A percentile compares a stretch with the other conserved stretches of the same genome.
Evolutionary conservation across 2,113 vertebrate genomes (phyloP).

Genomic region (Glareola pratincola): DNA sequence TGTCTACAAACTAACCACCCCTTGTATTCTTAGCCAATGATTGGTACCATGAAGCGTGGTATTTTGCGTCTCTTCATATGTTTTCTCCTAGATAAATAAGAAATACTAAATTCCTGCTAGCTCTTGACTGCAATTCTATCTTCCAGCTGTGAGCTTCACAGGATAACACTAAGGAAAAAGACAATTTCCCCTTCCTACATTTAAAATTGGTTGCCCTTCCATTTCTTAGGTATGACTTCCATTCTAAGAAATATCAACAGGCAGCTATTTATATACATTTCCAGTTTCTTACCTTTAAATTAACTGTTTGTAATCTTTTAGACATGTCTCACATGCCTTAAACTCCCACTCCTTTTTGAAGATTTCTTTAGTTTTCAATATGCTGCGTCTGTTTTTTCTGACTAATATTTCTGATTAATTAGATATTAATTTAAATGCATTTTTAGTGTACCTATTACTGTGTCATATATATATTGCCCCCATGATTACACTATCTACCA

Average conservation of each 20-base stretch:
- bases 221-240: background rate
- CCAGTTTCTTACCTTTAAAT: background rate
- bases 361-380: background rate
- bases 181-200: background rate
- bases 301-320: background rate
- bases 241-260: background rate
- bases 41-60: background rate
- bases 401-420: background rate
- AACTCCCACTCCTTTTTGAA: background rate
- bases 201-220: background rate
- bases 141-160: background rate
- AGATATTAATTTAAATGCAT: background rate
- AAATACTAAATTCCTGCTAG: background rate
- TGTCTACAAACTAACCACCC: background rate
- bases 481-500: background rate
- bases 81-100: background rate
- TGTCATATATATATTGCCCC: background rate
- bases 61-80: background rate
- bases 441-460: background rate
- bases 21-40: background rate
- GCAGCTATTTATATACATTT: background rate
- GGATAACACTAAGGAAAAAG: background rate
- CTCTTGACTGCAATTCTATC: background rate
- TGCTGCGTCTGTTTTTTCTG: background rate
- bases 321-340: background rate